These are phyloP conservation scores for Saccopteryx bilineata DNA, from an alignment of 2,113 vertebrate genomes.

Conservation along the genomic window DNA sequence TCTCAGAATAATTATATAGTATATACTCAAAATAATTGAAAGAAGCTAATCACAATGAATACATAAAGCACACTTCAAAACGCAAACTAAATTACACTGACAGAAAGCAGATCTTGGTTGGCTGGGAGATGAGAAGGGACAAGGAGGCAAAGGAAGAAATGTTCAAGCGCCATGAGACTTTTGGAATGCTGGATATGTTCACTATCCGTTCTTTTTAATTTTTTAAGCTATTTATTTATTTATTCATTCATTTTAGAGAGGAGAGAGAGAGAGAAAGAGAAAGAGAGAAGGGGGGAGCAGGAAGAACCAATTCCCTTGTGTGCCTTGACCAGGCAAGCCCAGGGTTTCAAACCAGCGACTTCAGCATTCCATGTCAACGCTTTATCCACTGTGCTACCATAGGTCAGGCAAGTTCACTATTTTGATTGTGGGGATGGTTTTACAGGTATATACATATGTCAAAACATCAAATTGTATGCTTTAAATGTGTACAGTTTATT, in stretches of 20 bases:
- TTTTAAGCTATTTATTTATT: too few relatives aligned
- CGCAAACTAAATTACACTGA: neutral
- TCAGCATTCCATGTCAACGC: too few relatives aligned
- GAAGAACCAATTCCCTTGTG: too few relatives aligned
- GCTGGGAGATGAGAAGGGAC: neutral
- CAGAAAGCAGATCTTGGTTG: neutral
- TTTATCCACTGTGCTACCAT: too few relatives aligned
- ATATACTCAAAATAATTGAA: neutral
- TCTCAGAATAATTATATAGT: neutral
- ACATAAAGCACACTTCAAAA: neutral
- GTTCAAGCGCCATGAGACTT: neutral
- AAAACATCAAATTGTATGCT: neutral
- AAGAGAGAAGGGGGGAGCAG: too few relatives aligned
- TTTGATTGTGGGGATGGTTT: neutral
- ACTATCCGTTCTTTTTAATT: neutral
- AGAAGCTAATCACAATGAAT: neutral
- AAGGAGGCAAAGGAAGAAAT: neutral
- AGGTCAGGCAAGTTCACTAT: too few relatives aligned
- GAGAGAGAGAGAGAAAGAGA: too few relatives aligned
- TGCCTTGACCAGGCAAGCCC: too few relatives aligned
- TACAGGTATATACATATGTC: neutral
- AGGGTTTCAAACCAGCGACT: too few relatives aligned
- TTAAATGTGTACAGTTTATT: neutral
- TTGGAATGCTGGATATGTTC: neutral
- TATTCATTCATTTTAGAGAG: too few relatives aligned